A percentile compares a stretch with the other conserved stretches of the same genome.
Conservation (phyloP, 2,113 vertebrate species). For the Toxotes chatareus region DNA sequence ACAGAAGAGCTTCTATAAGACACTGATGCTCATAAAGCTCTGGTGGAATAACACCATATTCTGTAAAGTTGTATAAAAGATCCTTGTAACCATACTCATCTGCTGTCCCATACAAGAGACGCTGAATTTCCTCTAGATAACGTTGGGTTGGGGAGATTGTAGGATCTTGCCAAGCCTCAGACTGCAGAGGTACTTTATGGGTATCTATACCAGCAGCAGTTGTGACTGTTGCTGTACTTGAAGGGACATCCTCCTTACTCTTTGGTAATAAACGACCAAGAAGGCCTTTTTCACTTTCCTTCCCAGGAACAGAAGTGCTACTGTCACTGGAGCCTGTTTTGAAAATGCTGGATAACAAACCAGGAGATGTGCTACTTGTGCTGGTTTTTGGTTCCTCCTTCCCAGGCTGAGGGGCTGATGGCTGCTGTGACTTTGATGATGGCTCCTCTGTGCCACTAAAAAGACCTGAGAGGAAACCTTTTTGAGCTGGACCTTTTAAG, state of each 20-base stretch:
- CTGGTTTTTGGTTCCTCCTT: slow-evolving; percentile 69
- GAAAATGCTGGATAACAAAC: slow-evolving; percentile 87
- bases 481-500: slow-evolving; percentile 63
- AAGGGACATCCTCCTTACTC: slow-evolving; percentile 50
- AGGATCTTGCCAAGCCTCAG: slow-evolving; percentile 61
- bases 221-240: slow-evolving; percentile 43
- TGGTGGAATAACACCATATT: slow-evolving; percentile 81
- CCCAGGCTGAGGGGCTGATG: slow-evolving; percentile 54
- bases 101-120: slow-evolving; percentile 82
- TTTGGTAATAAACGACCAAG: slow-evolving; percentile 57
- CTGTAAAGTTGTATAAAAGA: slow-evolving; percentile 82
- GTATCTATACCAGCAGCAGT: slow-evolving; percentile 18
- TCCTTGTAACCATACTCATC: slow-evolving; percentile 84
- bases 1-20: slow-evolving; percentile 84
- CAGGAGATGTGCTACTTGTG: slow-evolving; percentile 59
- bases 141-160: slow-evolving; percentile 68
- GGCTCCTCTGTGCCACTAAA: slow-evolving; percentile 83
- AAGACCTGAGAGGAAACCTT: slow-evolving; percentile 85
- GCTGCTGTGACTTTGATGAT: slow-evolving; percentile 64
- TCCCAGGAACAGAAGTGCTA: slow-evolving; percentile 65
- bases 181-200: slow-evolving; percentile 15
- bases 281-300: slow-evolving; percentile 67
- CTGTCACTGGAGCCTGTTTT: slow-evolving; percentile 80
- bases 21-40: slow-evolving; percentile 84
- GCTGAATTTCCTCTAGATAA: slow-evolving; percentile 82